These are phyloP conservation scores for Margaritifera margaritifera DNA, from an alignment of 2,888 invertebrate genomes.

Conservation along the genomic window DNA sequence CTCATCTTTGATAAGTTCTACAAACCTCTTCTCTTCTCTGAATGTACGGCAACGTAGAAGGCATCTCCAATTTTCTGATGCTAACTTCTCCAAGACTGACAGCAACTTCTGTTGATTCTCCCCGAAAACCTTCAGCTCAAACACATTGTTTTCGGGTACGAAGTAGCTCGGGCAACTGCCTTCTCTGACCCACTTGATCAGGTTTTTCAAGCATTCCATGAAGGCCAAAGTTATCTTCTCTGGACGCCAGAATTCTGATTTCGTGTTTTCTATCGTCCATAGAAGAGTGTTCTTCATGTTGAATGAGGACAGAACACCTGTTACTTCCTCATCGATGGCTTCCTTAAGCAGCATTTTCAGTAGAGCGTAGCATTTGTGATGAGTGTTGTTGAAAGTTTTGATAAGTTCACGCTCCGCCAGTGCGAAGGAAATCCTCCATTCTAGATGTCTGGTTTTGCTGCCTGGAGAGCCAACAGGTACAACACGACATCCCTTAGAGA, in stretches of 20 bases:
- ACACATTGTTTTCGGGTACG: constrained; percentile 6
- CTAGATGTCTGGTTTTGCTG: constrained; percentile 5
- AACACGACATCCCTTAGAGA: constrained; percentile 12
- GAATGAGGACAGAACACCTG: constrained; percentile 7
- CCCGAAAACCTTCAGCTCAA: constrained; percentile 6
- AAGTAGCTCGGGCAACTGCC: constrained; percentile 6
- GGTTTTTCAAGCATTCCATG: constrained; percentile 1
- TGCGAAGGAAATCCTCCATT: constrained; percentile 25
- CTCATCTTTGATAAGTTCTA: neutral
- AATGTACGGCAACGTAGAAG: constrained; percentile 9
- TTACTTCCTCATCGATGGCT: constrained; percentile 1
- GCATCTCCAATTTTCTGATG: constrained; percentile 8
- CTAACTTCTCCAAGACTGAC: neutral
- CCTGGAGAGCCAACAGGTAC: constrained; percentile 17
- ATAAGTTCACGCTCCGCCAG: constrained; percentile 14
- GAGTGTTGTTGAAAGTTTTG: constrained; percentile 20
- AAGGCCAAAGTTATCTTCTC: constrained; percentile 2
- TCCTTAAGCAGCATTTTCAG: constrained; percentile 23
- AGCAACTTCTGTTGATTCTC: constrained; percentile 1
- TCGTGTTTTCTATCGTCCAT: constrained; percentile 9
- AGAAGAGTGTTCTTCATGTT: constrained; percentile 10
- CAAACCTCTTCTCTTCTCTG: neutral
- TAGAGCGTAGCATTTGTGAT: constrained; percentile 16
- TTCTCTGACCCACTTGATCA: constrained; percentile 1
- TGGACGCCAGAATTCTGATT: constrained; percentile 1